Evolutionary conservation across 2,113 vertebrate species (phyloP).

Genomic region (Clarias gariepinus): DNA sequence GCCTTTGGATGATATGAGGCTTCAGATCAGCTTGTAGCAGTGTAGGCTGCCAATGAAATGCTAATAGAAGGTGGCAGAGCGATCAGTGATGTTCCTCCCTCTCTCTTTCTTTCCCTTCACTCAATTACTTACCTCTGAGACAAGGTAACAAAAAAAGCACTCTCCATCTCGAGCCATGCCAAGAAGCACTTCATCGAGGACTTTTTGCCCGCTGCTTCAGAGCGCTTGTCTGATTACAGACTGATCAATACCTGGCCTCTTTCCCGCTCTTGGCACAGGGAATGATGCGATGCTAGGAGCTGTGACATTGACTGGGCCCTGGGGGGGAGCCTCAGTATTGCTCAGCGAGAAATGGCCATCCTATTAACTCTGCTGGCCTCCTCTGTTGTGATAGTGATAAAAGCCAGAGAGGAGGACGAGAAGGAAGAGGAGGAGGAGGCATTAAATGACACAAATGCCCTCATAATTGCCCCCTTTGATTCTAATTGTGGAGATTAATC

Average conservation of each 20-base stretch:
- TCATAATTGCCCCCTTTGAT: conserved; percentile 62
- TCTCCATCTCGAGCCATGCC: conserved; percentile 60
- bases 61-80: conserved; percentile 52
- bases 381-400: conserved; percentile 66
- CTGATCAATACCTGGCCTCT: conserved; percentile 71
- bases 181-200: conserved; percentile 69
- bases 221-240: conserved; percentile 72
- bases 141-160: conserved; percentile 53
- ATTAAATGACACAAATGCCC: conserved; percentile 67
- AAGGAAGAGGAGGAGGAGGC: conserved; percentile 66
- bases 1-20: conserved; percentile 7
- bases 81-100: conserved; percentile 55
- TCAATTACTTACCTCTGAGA: conserved; percentile 49
- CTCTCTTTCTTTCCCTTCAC: conserved; percentile 40
- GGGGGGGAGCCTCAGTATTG: conserved; percentile 66
- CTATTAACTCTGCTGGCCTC: conserved; percentile 64
- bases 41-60: conserved; percentile 23
- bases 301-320: conserved; percentile 73
- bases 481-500: conserved; percentile 69
- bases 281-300: conserved; percentile 68
- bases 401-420: conserved; percentile 64
- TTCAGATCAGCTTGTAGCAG: conserved; percentile 10
- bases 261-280: conserved; percentile 67
- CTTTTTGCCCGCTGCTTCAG: conserved; percentile 66
- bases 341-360: conserved; percentile 68